These are phyloP conservation scores for Himalopsyche tibetana DNA, from an alignment of 2,888 invertebrate species.

Conservation along the genomic window DNA sequence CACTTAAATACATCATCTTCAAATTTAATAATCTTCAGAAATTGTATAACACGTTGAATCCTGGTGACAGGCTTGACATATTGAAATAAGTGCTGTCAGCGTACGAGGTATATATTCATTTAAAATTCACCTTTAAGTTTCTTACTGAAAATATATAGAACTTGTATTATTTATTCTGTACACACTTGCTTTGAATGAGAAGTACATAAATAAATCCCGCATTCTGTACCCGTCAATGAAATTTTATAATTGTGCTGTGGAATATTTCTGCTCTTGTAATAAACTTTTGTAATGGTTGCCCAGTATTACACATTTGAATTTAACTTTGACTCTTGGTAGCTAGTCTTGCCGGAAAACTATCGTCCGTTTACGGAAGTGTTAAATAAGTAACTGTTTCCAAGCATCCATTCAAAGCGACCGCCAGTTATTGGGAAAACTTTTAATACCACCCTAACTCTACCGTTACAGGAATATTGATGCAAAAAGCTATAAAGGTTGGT, in stretches of 20 bases:
- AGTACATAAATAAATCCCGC: no score
- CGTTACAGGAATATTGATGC: neutral
- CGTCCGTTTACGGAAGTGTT: neutral
- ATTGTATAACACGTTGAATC: neutral
- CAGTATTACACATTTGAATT: no score
- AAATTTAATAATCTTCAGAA: slow-evolving; percentile 25
- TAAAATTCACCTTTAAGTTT: no score
- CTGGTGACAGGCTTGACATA: neutral
- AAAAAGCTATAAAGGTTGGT: neutral
- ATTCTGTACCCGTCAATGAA: no score
- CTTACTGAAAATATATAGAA: no score
- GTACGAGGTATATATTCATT: no score
- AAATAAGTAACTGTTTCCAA: neutral
- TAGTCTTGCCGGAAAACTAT: neutral
- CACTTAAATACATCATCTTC: neutral
- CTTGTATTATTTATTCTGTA: no score
- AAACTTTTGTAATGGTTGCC: no score
- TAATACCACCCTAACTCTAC: neutral
- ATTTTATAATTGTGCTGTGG: no score
- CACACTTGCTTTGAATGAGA: no score
- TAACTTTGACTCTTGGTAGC: neutral
- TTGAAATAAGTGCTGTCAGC: neutral
- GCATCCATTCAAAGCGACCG: neutral
- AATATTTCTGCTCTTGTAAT: no score
- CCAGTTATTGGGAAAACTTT: slow-evolving; percentile 21